Evolutionary conservation across 2,113 vertebrate species (phyloP), one percentile per base, ranked within the genome.

Genomic region (Charina bottae): DNA sequence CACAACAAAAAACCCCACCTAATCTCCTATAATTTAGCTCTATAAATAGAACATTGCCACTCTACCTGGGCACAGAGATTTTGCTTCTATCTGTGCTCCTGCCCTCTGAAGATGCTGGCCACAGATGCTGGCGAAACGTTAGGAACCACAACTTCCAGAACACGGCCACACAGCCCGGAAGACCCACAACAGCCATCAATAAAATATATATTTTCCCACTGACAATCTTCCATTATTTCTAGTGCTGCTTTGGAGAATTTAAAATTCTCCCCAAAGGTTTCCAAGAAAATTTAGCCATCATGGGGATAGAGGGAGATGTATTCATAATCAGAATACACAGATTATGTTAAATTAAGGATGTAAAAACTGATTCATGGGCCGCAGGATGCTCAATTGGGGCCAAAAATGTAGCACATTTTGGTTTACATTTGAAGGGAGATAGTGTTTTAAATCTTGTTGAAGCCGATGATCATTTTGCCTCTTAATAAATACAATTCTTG

Each of bases 191-290:
- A n/a, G n/a, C n/a, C n/a, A n/a, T n/a, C 55, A 91, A 91, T 88
- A 88, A 91, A 83, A 83, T 88, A 88, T 91, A 91, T 91, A 2
- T 91, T 91, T 88, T 83, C 78, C 85, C 90, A 91, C 62, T 9
- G 64, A 26, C 11, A 0, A 15, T 83, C 58, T 58, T 9, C 89
- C 23, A 89, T 89, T 89, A 58, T 90, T 90, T 58, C 64, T 46
- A 68, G 28, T 33, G 28, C 64, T 26, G 26, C 11, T 24, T 19
- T 24, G 68, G 53, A 83, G 68, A 60, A 60, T 46, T 59, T 87
- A 68, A 87, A 54, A 89, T 89, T 28, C n/a, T 59, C 85, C 33
- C 55, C n/a, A 59, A 88, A 60, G 87, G 23, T 2, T 62, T 15
- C 58, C 23, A 13, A 62, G 21, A 59, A 59, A 87, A 42, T 42